Conservation (phyloP, 23 tunicate genomes). For the Aplidium turbinatum region DNA sequence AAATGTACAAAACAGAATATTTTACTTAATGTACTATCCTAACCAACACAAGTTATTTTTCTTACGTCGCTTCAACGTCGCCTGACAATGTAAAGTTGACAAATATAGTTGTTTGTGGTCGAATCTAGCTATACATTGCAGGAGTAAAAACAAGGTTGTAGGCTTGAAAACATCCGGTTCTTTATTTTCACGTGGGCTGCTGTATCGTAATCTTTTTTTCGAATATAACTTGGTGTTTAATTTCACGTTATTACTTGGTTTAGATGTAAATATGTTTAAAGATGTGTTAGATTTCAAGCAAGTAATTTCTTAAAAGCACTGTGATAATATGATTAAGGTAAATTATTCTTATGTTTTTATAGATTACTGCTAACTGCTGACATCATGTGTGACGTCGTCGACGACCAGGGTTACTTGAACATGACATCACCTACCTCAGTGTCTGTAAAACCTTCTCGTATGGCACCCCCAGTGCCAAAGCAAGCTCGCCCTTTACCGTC, state of each 20-base stretch:
- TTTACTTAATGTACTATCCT: too few species aligned
- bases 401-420: constrained; percentile 69
- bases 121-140: too few species aligned
- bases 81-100: too few species aligned
- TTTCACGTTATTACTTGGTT: neutral
- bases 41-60: too few species aligned
- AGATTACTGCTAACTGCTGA: constrained; percentile 49
- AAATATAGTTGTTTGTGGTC: too few species aligned
- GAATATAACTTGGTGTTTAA: neutral
- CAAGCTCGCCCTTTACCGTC: constrained; percentile 66
- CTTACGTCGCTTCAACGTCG: too few species aligned
- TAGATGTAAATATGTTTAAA: too few species aligned
- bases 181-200: neutral
- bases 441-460: constrained; percentile 34
- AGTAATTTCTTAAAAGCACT: neutral
- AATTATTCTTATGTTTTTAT: neutral
- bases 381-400: constrained; percentile 41
- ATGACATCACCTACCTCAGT: constrained; percentile 45
- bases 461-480: constrained; percentile 52
- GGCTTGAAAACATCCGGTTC: too few species aligned
- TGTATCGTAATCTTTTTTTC: neutral
- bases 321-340: neutral
- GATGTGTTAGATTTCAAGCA: too few species aligned
- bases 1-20: too few species aligned
- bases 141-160: too few species aligned